Evolutionary conservation across 1,140 invertebrate species (phyloP).

Genomic region (Augochlora pura): DNA sequence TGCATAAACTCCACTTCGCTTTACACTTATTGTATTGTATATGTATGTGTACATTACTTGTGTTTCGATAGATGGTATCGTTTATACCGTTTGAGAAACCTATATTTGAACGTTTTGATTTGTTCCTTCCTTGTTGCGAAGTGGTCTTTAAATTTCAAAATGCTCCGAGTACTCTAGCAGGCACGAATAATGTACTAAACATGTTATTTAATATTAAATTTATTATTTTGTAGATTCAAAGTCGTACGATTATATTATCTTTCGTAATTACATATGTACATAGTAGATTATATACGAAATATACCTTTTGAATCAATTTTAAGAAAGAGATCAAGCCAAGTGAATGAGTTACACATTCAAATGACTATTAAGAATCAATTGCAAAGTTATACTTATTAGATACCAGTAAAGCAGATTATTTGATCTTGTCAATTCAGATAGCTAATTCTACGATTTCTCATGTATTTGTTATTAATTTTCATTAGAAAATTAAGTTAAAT

Average conservation of each 20-base stretch:
- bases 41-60: background rate
- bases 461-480: background rate
- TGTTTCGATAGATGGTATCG: constrained; percentile 13
- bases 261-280: background rate
- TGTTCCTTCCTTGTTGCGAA: too few species aligned
- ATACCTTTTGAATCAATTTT: constrained; percentile 7
- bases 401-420: background rate
- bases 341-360: background rate
- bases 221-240: constrained; percentile 2
- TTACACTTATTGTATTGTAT: background rate
- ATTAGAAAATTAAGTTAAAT: background rate
- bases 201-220: background rate
- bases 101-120: background rate
- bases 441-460: background rate
- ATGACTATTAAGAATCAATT: background rate
- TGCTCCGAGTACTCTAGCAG: background rate
- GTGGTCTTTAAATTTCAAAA: background rate
- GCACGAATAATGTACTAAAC: background rate
- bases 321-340: background rate
- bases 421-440: background rate
- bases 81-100: constrained; percentile 13
- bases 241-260: constrained; percentile 1
- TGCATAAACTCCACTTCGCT: constrained; percentile 28
- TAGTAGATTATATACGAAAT: constrained; percentile 8
- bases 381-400: background rate